Base-by-base conservation (phyloP, 2,113 vertebrate genomes). In the Gnathonemus echidnorhynchus region DNA sequence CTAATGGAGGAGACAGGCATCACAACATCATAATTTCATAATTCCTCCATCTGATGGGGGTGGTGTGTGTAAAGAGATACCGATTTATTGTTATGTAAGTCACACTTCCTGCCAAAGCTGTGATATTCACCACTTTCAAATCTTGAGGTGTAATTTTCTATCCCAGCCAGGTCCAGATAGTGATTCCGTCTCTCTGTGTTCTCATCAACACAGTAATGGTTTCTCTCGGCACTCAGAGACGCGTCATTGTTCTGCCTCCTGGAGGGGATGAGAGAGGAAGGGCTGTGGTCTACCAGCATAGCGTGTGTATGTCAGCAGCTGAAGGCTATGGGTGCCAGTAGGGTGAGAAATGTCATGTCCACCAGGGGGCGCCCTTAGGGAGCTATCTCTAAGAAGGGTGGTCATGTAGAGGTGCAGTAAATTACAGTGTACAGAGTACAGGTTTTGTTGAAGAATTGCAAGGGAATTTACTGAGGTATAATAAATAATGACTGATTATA, bases 141-240 rank as follows among this genome's bases (percentile, higher is more conserved):
- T 92, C 94, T 96, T 24, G 97, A 97, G 1, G 95, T 97, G 92
- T 97, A 97, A 94, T 97, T 98, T 91, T 97, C 97, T 0, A 97
- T 97, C 4, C 97, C 96, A 0, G 97, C 97, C 70, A 97, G 94
- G 93, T 97, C 97, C 92, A 97, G 94, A 92, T 97, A 98, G 94
- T 97, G 97, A 95, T 97, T 97, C 91, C 97, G 96, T 90, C 96
- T 94, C 93, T 97, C 97, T 0, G 96, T 97, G 93, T 97, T 97
- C 92, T 97, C 96, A 7, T 97, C 97, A 91, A 97, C 95, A 74
- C 96, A 96, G 95, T 97, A 97, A 88, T 96, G 95, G 1, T 95
- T 96, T 56, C 95, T 94, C n/a, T 95, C 95, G 9, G 92, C 66
- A 46, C 27, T 83, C 10, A 94, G 83, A 1, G 93, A 92, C 0